Conservation (phyloP, 2,797 vertebrate genomes). For the Coluber constrictor region DNA sequence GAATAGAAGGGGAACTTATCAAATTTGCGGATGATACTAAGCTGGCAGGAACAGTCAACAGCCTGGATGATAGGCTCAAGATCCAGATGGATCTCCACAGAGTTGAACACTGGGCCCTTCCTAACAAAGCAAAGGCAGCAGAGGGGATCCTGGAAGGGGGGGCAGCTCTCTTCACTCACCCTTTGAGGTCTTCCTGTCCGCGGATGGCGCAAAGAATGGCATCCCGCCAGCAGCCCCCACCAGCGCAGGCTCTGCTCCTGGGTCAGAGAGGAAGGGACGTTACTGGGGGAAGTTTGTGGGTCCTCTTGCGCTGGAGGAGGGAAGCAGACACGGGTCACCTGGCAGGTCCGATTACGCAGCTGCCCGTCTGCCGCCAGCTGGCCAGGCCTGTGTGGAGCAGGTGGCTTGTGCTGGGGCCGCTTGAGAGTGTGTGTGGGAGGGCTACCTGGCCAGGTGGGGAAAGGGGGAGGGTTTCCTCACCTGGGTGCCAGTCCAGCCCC, state of each 20-base stretch:
- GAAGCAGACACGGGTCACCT: not conserved
- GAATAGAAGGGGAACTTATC: no score
- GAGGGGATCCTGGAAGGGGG: rapidly evolving
- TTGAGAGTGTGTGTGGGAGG: no score
- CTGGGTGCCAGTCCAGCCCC: not conserved
- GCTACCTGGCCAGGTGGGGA: not conserved
- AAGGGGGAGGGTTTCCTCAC: not conserved
- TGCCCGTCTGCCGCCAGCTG: not conserved
- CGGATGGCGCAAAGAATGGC: conserved; percentile 67
- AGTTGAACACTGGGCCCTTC: no score
- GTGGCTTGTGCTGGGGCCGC: not conserved
- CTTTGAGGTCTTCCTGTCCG: conserved; percentile 60
- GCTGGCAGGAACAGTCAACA: no score
- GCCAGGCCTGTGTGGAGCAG: not conserved
- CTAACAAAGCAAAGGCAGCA: not conserved
- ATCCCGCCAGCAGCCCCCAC: conserved; percentile 69
- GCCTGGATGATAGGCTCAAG: no score
- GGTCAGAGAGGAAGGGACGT: not conserved
- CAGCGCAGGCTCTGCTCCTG: conserved; percentile 68
- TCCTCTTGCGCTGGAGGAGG: rapidly evolving
- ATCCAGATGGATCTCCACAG: no score
- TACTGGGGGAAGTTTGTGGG: no score
- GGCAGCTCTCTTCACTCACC: conserved; percentile 63
- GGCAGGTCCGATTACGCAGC: conserved; percentile 8
- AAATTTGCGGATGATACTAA: no score